Evolutionary conservation across 2,113 vertebrate genomes (phyloP), one percentile per base, ranked within the genome.

Genomic region (Peucedramus taeniatus): DNA sequence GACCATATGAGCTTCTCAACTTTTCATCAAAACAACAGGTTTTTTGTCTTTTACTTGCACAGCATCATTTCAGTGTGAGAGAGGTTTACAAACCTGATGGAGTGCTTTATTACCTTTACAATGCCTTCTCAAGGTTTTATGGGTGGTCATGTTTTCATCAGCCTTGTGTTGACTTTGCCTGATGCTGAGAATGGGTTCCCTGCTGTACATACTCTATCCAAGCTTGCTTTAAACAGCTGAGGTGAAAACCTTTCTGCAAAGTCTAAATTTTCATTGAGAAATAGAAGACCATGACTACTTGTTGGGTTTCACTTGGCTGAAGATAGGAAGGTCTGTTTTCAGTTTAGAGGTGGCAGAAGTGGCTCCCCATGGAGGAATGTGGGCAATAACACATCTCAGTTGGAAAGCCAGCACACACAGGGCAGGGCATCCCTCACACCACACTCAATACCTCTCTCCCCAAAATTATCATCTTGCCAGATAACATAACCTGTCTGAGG

Each of bases 301-400:
- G 51, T 24, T 27, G 16, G 8, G 5, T 87, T 94, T 68, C 56
- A 11, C 26, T 47, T 24, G 37, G 21, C 15, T 83, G 51, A 49
- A 74, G 50, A n/a, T 9, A n/a, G 35, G 71, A 79, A 56, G 7
- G 15, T 83, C 24, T 68, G 28, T 20, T 65, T 49, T 42, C 56
- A 10, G 8, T 31, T 19, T 72, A 37, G 14, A 49, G 27, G 24
- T 30, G 22, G 22, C 44, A 68, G 53, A 26, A 89, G 54, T 3
- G 11, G 33, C 28, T 72, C 24, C 21, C 30, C 0, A 0, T 20
- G 19, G 15, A 1, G 27, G 9, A 7, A 44, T 12, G 26, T 40
- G 40, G 37, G 35, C 23, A 74, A 24, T 44, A 35, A 15, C 1
- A 2, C 10, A 24, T 30, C 31, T 61, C 4, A 2, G 6, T 1